Base-by-base conservation (phyloP, 2,888 invertebrate species). In the Hyles lineata region DNA sequence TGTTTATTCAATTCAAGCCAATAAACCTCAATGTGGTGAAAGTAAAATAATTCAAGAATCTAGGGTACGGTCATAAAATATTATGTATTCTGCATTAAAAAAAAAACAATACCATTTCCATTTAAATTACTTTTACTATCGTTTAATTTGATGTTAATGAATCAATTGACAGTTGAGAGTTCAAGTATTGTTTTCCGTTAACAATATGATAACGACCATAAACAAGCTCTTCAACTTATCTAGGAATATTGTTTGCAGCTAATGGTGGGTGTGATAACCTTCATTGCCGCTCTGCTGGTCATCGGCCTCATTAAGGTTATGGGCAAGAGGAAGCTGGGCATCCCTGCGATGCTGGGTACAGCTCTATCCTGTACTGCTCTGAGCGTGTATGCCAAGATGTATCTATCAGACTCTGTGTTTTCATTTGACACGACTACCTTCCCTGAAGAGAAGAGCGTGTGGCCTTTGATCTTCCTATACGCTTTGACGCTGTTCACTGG, bases 251-350 rank as follows among this genome's bases (percentile, higher is more conserved):
- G 8, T 60, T 85, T 85, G 60, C 87, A 94, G 94, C 83, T 93
- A 15, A 86, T 92, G 78, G 89, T 92, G 21, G 95, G 94, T 11
- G 81, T 92, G 17, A 86, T 94, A 63, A 92, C 90, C 1, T 88
- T 95, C 58, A 25, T 89, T 2, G 91, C 91, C 0, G 90, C 89
- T 70, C 80, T 93, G 8, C 73, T 90, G 43, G 88, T 91, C 70
- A 89, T 93, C 73, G 84, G 86, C 32, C 77, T 90, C 9, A 90
- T 95, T 63, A 91, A 90, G 72, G 63, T 90, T 21, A 80, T 92
- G 2, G 95, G 95, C 11, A 95, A 95, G 78, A 83, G 95, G 9
- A 92, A 90, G 73, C 83, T 95, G 25, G 92, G 90, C 1, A 81
- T 95, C 29, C 80, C 89, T 0, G 88, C 92, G 0, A 84, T 95